Base-by-base conservation (phyloP, 2,888 invertebrate genomes). In the Lepidonotus clava region DNA sequence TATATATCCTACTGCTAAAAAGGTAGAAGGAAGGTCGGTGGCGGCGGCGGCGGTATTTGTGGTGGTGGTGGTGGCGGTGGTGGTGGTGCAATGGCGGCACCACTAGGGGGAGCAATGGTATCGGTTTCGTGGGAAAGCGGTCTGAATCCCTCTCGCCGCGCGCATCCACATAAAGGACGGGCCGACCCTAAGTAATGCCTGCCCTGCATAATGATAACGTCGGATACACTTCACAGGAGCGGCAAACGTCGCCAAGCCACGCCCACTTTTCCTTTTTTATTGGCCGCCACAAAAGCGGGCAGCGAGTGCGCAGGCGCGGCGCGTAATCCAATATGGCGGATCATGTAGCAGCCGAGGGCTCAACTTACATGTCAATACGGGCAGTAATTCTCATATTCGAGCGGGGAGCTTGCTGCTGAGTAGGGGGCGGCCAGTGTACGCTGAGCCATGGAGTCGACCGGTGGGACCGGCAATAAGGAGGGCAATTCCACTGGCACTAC, bases 251-350 rank as follows among this genome's bases (percentile, higher is more conserved):
- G 24, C 18, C 36, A 56, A 40, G 38, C 84, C 84, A 51, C 84
- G 84, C 84, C 84, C 56, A 51, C 84, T 53, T 51, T 21, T 56
- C 53, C 53, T 21, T 56, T 84, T 36, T 84, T 51, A 84, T 84
- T 84, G 84, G 84, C 56, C 56, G 53, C 67, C 76, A 76, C 40
- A 76, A 76, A 76, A 76, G 76, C 76, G 34, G 18, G 38, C 40
- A 40, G 38, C 76, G n/a, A 76, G 34, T 76, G 76, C 84, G 84
- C 84, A 84, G 51, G 56, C 84, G 51, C 84, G 56, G 56, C 36
- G 61, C 24, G 84, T 53, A 84, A 84, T 56, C 34, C 84, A 84
- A 84, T 84, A 53, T 84, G 84, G 51, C 84, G 84, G 84, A 84
- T 84, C 84, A 56, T 84, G 84, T 84, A 32, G 84, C 84, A 34